phyloP scores from a whole-genome alignment of 92 coral and sea anemone genomes.

The Isaurus tuberculatus region DNA sequence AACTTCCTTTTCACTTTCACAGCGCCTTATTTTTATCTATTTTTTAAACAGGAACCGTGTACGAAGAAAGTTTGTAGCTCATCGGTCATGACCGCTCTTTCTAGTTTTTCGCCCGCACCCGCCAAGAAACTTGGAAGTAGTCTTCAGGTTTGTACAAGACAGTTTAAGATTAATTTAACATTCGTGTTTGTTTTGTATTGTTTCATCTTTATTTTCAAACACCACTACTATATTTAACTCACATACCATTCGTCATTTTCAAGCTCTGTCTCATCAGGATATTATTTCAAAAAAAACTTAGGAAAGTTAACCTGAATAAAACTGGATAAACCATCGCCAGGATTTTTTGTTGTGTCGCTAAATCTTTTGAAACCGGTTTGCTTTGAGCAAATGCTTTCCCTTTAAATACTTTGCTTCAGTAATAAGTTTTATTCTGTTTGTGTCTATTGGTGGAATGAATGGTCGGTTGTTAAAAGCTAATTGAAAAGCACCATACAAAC shows the following conservation, averaged over 20 bases:
- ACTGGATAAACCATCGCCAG: not conserved
- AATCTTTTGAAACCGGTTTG: not conserved
- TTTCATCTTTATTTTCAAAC: slow-evolving; percentile 25
- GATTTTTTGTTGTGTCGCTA: not conserved
- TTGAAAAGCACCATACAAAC: slow-evolving; percentile 6
- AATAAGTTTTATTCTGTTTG: slow-evolving; percentile 29
- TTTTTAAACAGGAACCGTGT: slow-evolving; percentile 57
- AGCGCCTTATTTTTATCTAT: not conserved
- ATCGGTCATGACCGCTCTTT: slow-evolving; percentile 53
- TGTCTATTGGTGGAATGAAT: slow-evolving; percentile 29
- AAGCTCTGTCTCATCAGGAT: slow-evolving; percentile 11
- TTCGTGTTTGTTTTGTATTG: slow-evolving; percentile 9
- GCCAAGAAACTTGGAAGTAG: slow-evolving; percentile 56
- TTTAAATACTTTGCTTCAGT: not conserved
- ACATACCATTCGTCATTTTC: slow-evolving; percentile 11
- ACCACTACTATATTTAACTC: slow-evolving; percentile 7
- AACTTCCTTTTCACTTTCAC: not conserved
- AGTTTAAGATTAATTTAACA: not conserved
- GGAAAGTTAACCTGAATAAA: not conserved
- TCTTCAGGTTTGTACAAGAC: slow-evolving; percentile 22
- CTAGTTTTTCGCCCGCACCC: slow-evolving; percentile 57
- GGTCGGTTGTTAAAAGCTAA: slow-evolving; percentile 15
- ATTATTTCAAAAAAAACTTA: not conserved
- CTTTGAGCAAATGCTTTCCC: not conserved
- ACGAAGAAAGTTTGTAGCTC: slow-evolving; percentile 66